Base-by-base conservation (phyloP, 2,113 vertebrate species). In the Motacilla tschutschensis region DNA sequence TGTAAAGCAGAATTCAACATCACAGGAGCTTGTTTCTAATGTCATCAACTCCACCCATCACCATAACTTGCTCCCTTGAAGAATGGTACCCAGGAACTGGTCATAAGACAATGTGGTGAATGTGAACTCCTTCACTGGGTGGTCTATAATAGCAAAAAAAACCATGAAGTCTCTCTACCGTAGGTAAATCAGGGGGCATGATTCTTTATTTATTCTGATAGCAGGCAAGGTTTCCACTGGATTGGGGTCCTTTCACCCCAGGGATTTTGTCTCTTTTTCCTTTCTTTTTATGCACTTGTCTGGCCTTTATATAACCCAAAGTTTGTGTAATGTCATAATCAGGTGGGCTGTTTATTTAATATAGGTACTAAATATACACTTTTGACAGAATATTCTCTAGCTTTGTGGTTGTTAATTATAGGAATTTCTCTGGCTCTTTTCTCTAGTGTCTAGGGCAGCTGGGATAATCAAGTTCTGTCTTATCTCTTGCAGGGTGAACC, bases 401-500 rank as follows among this genome's bases (percentile, higher is more conserved):
- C 43, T 86, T 44, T 69, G 13, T 72, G 67, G 9, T 40, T 84
- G 20, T 71, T 74, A 26, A 53, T 79, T 64, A 24, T 33, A 24
- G 9, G 38, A 14, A 8, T 75, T 89, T 89, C 40, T 67, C 29
- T 47, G 17, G 6, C 29, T 83, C 62, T 85, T 80, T 67, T 47
- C 48, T 67, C 13, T 65, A 26, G 71, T 40, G 15, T 91, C 66
- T 78, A 48, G 38, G 21, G 38, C 43, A 77, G 5, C 0, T 69
- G 80, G 38, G 5, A 51, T 83, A 80, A 91, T 55, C 19, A 33
- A 51, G 12, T 73, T 85, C 35, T 14, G 48, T 83, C n/a, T 91
- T 89, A n/a, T 76, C 54, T 85, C 91, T 95, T 85, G 51, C 95
- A 99, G 99, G 99, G 99, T 75, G 99, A 99, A 81, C 97, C 97